Evolutionary conservation across 2,797 vertebrate species (phyloP).

Genomic region (Diplodus sargus): DNA sequence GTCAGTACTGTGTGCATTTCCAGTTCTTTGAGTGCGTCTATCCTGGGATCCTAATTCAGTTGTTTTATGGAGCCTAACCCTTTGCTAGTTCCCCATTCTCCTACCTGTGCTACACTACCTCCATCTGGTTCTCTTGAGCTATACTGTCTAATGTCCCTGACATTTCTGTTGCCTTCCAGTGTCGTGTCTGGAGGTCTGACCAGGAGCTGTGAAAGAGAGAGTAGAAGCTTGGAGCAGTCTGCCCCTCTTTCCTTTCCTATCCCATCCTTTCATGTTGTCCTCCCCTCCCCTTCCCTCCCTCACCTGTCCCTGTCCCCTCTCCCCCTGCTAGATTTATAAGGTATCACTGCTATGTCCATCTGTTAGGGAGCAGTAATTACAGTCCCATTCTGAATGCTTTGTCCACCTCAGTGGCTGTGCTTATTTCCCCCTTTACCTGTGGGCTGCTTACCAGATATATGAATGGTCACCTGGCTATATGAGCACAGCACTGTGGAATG

Average conservation of each 20-base stretch:
- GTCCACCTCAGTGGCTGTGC: constrained; percentile 76
- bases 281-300: constrained; percentile 20
- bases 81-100: constrained; percentile 49
- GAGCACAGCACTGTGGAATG: constrained; percentile 75
- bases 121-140: constrained; percentile 64
- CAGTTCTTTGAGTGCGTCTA: constrained; percentile 24
- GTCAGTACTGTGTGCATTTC: constrained; percentile 34
- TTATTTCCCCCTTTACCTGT: constrained; percentile 64
- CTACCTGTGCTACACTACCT: constrained; percentile 69
- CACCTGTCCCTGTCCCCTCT: constrained; percentile 41
- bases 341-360: constrained; percentile 75
- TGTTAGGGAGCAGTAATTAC: constrained; percentile 61
- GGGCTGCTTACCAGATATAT: constrained; percentile 70
- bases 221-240: constrained; percentile 78
- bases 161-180: constrained; percentile 84
- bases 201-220: constrained; percentile 81
- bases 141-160: constrained; percentile 76
- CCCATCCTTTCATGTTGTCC: constrained; percentile 58
- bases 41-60: constrained; percentile 51
- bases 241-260: constrained; percentile 57
- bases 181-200: constrained; percentile 78
- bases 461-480: constrained; percentile 69
- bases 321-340: constrained; percentile 74
- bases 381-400: constrained; percentile 75
- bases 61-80: constrained; percentile 60